Conservation (phyloP, 2,113 vertebrate genomes). For the Tragelaphus buxtoni region DNA sequence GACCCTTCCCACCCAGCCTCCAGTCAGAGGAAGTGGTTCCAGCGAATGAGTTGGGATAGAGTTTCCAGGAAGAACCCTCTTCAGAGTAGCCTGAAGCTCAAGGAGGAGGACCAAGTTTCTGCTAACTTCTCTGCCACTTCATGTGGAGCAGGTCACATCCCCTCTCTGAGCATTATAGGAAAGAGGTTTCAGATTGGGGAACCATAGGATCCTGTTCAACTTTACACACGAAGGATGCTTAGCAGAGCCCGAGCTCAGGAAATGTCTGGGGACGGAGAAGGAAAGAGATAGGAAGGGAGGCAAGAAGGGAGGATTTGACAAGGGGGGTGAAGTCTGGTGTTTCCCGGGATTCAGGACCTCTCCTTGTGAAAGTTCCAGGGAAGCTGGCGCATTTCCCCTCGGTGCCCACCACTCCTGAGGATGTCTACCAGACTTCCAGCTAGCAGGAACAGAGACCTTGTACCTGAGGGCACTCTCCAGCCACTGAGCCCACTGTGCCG, state of each 20-base stretch:
- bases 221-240: not conserved
- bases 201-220: not conserved
- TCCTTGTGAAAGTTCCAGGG: not conserved
- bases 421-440: not conserved
- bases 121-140: not conserved
- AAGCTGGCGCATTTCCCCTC: accelerated
- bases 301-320: not conserved
- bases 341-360: not conserved
- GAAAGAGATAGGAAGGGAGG: not conserved
- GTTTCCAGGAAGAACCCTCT: not conserved
- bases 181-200: not conserved
- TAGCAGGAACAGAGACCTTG: not conserved
- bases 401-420: not conserved
- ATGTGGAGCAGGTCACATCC: too few species aligned
- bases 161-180: not conserved
- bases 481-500: too few species aligned
- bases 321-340: not conserved
- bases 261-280: not conserved
- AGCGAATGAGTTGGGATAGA: not conserved
- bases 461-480: not conserved
- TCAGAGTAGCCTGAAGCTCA: not conserved
- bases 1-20: not conserved
- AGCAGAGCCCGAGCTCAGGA: not conserved
- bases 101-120: not conserved
- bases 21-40: not conserved